Base-by-base conservation (phyloP, 2,888 invertebrate species). In the Harpalus rufipes region DNA sequence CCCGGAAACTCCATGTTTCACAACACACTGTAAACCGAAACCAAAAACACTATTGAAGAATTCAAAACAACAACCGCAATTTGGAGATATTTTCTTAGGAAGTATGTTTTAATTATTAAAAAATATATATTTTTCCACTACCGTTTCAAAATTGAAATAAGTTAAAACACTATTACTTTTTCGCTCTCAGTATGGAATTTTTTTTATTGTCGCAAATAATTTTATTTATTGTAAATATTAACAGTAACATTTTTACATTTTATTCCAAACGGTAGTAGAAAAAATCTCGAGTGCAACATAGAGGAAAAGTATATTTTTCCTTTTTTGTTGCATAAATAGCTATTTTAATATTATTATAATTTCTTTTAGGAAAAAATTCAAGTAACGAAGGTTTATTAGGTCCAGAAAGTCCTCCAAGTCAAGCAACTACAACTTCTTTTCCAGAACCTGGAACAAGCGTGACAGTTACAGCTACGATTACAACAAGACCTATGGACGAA, bases 1-100 rank as follows among this genome's bases (percentile, higher is more conserved):
- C 89, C 99, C 99, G 0, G 98, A 98, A 86, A 95, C 98, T 0
- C 92, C 96, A 0, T 99, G 99, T 90, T 99, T 99, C 90, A 96
- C 96, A 0, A 96, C 98, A 0, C 96, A 97, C 21, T 98, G 98
- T 85, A 97, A 98, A 90, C 98, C 99, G 0, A 96, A 96, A 89
- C 96, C 96, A 7, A 94, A 95, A 86, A 91, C 94, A 61, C 91
- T 95, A 87, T 94, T 89, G 21, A 90, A 90, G 85, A 86, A 87
- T 65, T 84, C 85, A 44, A 90, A 89, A 76, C 92, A 91, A 86
- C 88, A 88, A 6, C 91, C 91, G 87, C 89, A 92, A 81, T 93
- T 93, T 84, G 96, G 95, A 87, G 96, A 97, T 89, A 94, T 97
- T 84, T 96, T 97, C 90, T 91, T 95, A 86, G 96, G 96, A 87